phyloP scores from a whole-genome alignment of 2,113 vertebrate species.

The Carettochelys insculpta region DNA sequence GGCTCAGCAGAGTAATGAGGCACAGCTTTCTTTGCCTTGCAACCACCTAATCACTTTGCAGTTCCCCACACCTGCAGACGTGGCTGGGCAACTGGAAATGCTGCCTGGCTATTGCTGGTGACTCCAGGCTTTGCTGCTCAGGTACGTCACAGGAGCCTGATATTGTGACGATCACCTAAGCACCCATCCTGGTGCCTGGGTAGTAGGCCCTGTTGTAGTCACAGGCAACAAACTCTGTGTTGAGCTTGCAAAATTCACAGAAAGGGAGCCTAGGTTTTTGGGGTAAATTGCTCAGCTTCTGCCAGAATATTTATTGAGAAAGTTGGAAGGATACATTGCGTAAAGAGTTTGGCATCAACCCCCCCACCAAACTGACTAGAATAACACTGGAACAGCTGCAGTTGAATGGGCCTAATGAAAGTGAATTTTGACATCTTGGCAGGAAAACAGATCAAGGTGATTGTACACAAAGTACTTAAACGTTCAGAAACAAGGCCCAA shows the following conservation, averaged over 20 bases:
- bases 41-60: not conserved
- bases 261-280: not conserved
- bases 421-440: not conserved
- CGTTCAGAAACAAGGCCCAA: not conserved
- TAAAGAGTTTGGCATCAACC: not conserved
- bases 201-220: not conserved
- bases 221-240: not conserved
- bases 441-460: not conserved
- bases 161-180: not conserved
- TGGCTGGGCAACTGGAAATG: not conserved
- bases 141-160: not conserved
- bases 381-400: not conserved
- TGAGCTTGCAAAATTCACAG: not conserved
- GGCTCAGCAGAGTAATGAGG: not conserved
- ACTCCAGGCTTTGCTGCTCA: not conserved
- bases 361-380: not conserved
- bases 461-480: not conserved
- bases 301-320: not conserved
- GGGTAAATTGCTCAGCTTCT: not conserved
- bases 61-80: not conserved
- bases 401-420: not conserved
- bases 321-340: not conserved
- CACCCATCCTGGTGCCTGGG: not conserved
- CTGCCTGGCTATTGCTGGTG: not conserved
- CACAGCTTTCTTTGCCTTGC: not conserved